Conservation (phyloP, 2,113 vertebrate genomes). For the Istiophorus platypterus region DNA sequence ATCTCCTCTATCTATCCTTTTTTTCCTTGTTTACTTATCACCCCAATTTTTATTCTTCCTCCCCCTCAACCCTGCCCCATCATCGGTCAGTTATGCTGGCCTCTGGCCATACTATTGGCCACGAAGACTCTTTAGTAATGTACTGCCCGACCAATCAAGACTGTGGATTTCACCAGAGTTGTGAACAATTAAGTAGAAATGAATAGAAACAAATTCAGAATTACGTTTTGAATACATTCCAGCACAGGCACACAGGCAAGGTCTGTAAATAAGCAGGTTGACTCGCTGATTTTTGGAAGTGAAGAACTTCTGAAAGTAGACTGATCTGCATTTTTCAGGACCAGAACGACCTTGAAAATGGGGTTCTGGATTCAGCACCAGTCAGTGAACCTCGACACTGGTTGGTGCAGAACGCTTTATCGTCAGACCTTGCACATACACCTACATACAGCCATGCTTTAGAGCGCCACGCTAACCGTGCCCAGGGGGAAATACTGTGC, state of each 20-base stretch:
- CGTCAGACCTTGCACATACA: slow-evolving; percentile 50
- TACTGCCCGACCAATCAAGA: slow-evolving; percentile 80
- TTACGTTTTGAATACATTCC: slow-evolving; percentile 77
- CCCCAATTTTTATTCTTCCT: slow-evolving; percentile 11
- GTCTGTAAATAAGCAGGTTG: slow-evolving; percentile 63
- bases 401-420: slow-evolving; percentile 43
- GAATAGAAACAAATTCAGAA: slow-evolving; percentile 42
- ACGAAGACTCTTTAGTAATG: slow-evolving; percentile 69
- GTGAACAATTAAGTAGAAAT: slow-evolving; percentile 42
- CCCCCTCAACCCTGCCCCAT: slow-evolving; percentile 7
- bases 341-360: slow-evolving; percentile 15
- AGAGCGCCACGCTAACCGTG: slow-evolving; percentile 60
- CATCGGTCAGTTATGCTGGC: slow-evolving; percentile 63
- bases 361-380: slow-evolving; percentile 49
- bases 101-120: slow-evolving; percentile 58
- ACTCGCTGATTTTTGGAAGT: slow-evolving; percentile 8
- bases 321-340: slow-evolving; percentile 47
- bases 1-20: neutral
- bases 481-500: slow-evolving; percentile 76
- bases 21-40: neutral
- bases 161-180: slow-evolving; percentile 71
- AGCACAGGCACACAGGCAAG: slow-evolving; percentile 62
- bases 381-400: neutral
- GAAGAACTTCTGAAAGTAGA: slow-evolving; percentile 9
- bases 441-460: slow-evolving; percentile 67